Evolutionary conservation across 2,888 invertebrate genomes (phyloP), one percentile per base, ranked within the genome.

Genomic region (Dryomyza anilis): DNA sequence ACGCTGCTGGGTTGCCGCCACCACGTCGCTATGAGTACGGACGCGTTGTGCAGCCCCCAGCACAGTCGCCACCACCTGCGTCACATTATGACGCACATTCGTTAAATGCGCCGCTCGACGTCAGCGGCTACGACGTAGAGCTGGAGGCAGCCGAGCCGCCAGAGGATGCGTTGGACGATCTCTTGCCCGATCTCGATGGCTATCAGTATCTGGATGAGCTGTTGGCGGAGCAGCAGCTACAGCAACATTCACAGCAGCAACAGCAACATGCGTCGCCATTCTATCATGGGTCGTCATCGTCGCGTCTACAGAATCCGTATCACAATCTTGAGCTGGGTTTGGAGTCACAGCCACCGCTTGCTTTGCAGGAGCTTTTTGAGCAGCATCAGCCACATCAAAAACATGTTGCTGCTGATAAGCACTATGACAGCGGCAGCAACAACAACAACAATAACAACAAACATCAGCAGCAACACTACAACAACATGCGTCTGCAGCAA

Each of bases 311-410:
- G 63, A 74, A 78, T 68, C 72, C 74, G 14, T 79, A 77, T 63
- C 78, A 74, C 53, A 72, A 70, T 8, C 69, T 76, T 16, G 80
- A 81, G 14, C n/a, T n/a, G n/a, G 73, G 76, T 10, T 67, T 80
- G 52, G 81, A 81, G 5, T 68, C 72, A 7, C 33, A 60, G 39
- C 73, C 76, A 2, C 75, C 78, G 2, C 74, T 75, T 10, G 68
- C 72, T 0, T 64, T 82, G 58, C 77, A 82, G 39, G 79, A 81
- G 50, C 72, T 82, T 2, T 78, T 82, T 60, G 78, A 78, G 62
- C 74, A 77, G 39, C 75, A 76, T 19, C 73, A 55, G 2, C 27
- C 16, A 8, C 21, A 33, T 39, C n/a, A 69, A 36, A 70, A 69
- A 59, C 63, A 69, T 19, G 52, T 58, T 8, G 21, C 39, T 8